phyloP scores from a whole-genome alignment of 2,888 invertebrate genomes.

The Tupiocoris notatus region DNA sequence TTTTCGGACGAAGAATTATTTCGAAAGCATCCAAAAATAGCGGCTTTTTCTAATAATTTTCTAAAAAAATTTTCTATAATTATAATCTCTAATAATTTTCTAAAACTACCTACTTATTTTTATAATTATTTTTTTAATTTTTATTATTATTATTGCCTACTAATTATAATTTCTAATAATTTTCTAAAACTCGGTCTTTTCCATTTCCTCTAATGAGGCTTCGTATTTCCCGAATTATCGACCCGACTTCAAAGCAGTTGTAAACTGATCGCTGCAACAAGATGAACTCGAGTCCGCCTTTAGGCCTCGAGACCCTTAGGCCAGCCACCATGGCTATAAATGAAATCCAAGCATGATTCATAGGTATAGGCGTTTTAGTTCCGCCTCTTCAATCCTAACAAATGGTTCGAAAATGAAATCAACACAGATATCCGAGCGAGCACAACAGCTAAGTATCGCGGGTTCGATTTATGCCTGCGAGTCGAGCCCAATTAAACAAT shows the following conservation, averaged over 20 bases:
- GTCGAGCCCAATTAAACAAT: conserved; percentile 33
- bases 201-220: too few relatives aligned
- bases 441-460: background rate
- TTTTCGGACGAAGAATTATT: too few relatives aligned
- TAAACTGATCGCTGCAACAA: background rate
- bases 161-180: too few relatives aligned
- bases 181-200: too few relatives aligned
- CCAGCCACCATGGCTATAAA: conserved; percentile 2
- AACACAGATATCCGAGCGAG: background rate
- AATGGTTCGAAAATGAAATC: conserved; percentile 35
- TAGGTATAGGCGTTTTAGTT: background rate
- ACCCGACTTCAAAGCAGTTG: background rate
- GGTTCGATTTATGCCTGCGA: conserved; percentile 13
- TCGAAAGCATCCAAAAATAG: too few relatives aligned
- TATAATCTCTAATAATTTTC: too few relatives aligned
- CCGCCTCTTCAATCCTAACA: conserved; percentile 21
- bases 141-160: too few relatives aligned
- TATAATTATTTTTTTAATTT: too few relatives aligned
- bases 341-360: conserved; percentile 1
- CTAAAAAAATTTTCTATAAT: too few relatives aligned
- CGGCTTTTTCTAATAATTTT: too few relatives aligned
- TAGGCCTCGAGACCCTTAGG: background rate
- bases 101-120: too few relatives aligned
- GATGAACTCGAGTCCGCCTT: background rate
- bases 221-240: background rate